Evolutionary conservation across 2,888 invertebrate genomes (phyloP), one percentile per base, ranked within the genome.

Genomic region (Hoplodrina ambigua): DNA sequence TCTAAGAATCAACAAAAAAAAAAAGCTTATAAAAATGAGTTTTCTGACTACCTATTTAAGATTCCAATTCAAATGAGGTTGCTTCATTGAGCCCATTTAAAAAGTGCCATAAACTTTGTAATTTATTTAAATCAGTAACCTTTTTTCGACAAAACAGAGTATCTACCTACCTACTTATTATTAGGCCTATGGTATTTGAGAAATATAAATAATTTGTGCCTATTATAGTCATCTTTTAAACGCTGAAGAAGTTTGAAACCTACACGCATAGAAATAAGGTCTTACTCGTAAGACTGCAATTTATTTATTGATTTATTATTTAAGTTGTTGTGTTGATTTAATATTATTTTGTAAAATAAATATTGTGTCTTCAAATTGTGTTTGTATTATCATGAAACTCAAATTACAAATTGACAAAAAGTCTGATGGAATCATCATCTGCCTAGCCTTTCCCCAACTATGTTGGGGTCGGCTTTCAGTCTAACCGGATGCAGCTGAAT

Each of bases 261-360:
- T 60, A 33, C 17, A 0, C 49, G 1, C 19, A 44, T 78, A 66
- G 44, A 46, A 46, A 15, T 71, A 73, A 63, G 54, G 49, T 52
- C 30, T 60, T 13, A 59, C 13, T 75, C n/a, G 46, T 64, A 59
- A n/a, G 60, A 69, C 60, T 72, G 60, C 53, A n/a, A 69, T 61
- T 69, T 82, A 85, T 83, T 85, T 79, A 85, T 85, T 85, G 66
- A 77, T 72, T 72, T 79, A 65, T 80, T 59, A 49, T 50, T 52
- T 69, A 68, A 66, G 55, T 57, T 72, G 53, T 73, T 79, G 4
- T 68, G 33, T 74, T 77, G 64, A 57, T 64, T 63, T 69, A 69
- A 64, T 46, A 52, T 74, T 59, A 55, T 53, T 69, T 56, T 30
- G 0, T 46, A 73, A 63, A 68, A 60, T 78, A 72, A 63, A 74